These are phyloP conservation scores for Spisula solida DNA, from an alignment of 2,888 invertebrate species.

Conservation along the genomic window DNA sequence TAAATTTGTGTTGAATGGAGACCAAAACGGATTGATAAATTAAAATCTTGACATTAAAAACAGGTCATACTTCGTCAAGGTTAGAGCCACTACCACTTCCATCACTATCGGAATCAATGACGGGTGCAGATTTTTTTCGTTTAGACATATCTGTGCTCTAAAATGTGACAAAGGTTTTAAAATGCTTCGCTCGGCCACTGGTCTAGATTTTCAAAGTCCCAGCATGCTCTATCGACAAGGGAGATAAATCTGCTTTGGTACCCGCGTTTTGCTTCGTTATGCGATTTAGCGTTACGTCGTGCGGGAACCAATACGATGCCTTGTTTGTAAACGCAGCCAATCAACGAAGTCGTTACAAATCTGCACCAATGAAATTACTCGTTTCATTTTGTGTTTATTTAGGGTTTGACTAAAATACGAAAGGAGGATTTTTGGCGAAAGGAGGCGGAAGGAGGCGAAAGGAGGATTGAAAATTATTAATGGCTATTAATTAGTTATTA, in stretches of 20 bases:
- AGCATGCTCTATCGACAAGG: conserved; percentile 69
- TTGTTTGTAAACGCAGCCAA: conserved; percentile 32
- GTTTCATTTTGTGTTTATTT: conserved; percentile 63
- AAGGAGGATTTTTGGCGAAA: too few species aligned
- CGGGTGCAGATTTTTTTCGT: conserved; percentile 84
- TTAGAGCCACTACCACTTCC: conserved; percentile 86
- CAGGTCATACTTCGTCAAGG: conserved; percentile 82
- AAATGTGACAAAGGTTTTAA: not conserved
- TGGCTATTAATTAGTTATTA: too few species aligned
- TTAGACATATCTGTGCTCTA: conserved; percentile 81
- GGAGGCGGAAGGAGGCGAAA: too few species aligned
- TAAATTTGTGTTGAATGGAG: not conserved
- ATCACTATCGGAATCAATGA: conserved; percentile 86
- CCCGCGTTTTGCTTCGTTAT: not conserved
- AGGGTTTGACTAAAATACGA: too few species aligned
- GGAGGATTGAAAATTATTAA: too few species aligned
- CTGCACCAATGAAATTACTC: conserved; percentile 32
- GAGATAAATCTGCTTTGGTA: conserved; percentile 48
- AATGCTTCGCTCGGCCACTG: not conserved
- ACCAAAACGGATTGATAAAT: conserved; percentile 41
- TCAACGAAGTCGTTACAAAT: conserved; percentile 38
- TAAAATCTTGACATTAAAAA: conserved; percentile 13
- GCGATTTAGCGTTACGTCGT: not conserved
- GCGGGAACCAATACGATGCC: conserved; percentile 46
- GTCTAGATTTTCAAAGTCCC: conserved; percentile 54